A percentile compares a stretch with the other conserved stretches of the same genome.
phyloP scores from a whole-genome alignment of 2,888 invertebrate species.

The Chirona hameri region DNA sequence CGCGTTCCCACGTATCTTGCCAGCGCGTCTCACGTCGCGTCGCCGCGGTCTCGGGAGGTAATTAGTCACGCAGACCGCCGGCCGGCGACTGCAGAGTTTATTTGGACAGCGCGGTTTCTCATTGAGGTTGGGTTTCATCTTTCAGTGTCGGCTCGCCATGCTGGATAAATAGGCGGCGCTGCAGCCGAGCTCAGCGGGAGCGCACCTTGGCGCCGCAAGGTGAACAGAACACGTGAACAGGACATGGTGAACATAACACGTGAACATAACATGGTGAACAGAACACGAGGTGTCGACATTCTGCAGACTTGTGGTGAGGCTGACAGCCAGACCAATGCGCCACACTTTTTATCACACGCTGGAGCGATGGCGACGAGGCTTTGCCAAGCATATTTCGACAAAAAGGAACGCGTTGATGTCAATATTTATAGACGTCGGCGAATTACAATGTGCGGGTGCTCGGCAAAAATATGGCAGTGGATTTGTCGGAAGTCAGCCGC shows the following conservation, averaged over 20 bases:
- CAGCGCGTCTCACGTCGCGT: neutral
- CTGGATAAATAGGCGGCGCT: neutral
- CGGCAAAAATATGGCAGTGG: too few species aligned
- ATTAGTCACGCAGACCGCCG: neutral
- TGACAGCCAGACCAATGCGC: too few species aligned
- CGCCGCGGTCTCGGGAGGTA: neutral
- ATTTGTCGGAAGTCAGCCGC: too few species aligned
- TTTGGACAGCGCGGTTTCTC: slow-evolving; percentile 27
- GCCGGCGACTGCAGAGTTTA: neutral
- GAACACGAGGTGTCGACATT: too few species aligned
- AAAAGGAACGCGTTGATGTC: neutral
- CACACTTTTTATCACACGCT: too few species aligned
- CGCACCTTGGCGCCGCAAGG: neutral
- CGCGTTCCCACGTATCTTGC: slow-evolving; percentile 1
- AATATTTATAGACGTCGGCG: neutral
- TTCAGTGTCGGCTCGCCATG: neutral
- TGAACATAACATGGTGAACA: too few species aligned
- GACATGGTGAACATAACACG: too few species aligned
- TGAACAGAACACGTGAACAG: too few species aligned
- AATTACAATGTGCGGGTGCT: too few species aligned
- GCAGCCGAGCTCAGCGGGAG: neutral
- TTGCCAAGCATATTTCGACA: neutral
- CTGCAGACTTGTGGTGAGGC: too few species aligned
- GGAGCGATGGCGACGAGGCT: too few species aligned
- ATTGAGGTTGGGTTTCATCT: slow-evolving; percentile 29